phyloP scores from a whole-genome alignment of 2,888 invertebrate genomes.

The Cheilosia urbana region DNA sequence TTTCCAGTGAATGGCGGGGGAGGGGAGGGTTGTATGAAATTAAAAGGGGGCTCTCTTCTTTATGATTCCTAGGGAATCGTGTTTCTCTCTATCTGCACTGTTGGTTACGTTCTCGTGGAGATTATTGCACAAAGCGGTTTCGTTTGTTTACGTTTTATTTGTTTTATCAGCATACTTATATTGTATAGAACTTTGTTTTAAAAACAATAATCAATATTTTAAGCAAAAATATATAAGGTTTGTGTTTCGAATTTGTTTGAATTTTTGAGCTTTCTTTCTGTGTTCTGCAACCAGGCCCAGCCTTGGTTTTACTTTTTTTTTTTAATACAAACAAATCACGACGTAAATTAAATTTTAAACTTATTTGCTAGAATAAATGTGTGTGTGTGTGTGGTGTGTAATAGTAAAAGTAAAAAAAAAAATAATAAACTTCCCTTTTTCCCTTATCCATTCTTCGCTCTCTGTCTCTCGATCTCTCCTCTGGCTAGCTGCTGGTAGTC shows the following conservation, averaged over 20 bases:
- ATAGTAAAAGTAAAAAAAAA: slow-evolving; percentile 41
- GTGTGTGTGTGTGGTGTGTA: slow-evolving; percentile 5
- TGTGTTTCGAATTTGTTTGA: slow-evolving; percentile 49
- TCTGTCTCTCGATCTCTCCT: slow-evolving; percentile 55
- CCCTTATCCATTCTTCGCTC: slow-evolving; percentile 63
- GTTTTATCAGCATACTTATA: slow-evolving; percentile 36
- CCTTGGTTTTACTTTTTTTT: slow-evolving; percentile 27
- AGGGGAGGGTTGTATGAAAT: slow-evolving; percentile 12
- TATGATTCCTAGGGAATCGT: slow-evolving; percentile 57
- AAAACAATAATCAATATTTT: slow-evolving; percentile 17
- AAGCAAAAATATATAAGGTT: slow-evolving; percentile 21
- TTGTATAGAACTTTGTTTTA: slow-evolving; percentile 12
- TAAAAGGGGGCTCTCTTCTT: slow-evolving; percentile 11
- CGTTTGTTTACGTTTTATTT: slow-evolving; percentile 22
- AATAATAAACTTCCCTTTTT: slow-evolving; percentile 53
- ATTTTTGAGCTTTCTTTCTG: slow-evolving; percentile 70
- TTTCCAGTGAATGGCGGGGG: slow-evolving; percentile 25
- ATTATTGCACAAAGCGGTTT: slow-evolving; percentile 73
- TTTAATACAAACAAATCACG: slow-evolving; percentile 51
- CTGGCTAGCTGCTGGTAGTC: slow-evolving; percentile 4
- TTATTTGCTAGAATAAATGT: slow-evolving; percentile 56
- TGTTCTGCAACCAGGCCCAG: slow-evolving; percentile 62
- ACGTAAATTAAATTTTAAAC: slow-evolving; percentile 26
- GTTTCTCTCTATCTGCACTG: slow-evolving; percentile 23
- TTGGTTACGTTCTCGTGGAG: slow-evolving; percentile 70